Base-by-base conservation (phyloP, 1,140 invertebrate genomes). In the Heliconius melpomene region DNA sequence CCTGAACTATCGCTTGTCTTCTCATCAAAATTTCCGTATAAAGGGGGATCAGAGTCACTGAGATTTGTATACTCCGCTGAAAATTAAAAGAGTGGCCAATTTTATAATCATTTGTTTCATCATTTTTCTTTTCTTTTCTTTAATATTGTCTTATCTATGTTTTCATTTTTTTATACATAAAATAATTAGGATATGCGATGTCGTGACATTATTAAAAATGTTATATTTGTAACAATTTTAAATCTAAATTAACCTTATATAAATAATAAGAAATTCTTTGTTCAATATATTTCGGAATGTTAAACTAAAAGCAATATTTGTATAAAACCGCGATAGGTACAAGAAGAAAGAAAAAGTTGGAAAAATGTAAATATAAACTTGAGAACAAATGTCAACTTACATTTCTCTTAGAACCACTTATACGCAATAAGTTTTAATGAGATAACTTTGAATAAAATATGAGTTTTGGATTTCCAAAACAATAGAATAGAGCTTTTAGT, bases 11-110 rank as follows among this genome's bases (percentile, higher is more conserved):
- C 60, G 23, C 26, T 66, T 16, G 60, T 6, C 7, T 66, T 66
- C 60, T 66, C 60, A 7, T 90, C 88, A 7, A 80, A 79, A 66
- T 74, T 75, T 2, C 54, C 80, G 11, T 83, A 83, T 2, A 78
- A 79, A 0, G 89, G 80, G 1, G 89, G 89, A 38, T 91, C 94
- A 78, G 94, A 95, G 73, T 95, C 95, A 36, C 91, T 92, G 0
- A 95, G 73, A 72, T 91, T 93, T 72, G 95, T 95, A 80, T 94
- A 95, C 78, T 94, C 94, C 38, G 95, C 95, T 95, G 83, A n/a
- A 86, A 88, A 74, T 77, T 70, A 52, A 71, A 50, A 60, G 9
- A 3, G n/a, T 57, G 20, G 1, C 7, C 9, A 26, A 1, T 60
- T 60, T n/a, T 23, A n/a, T 13, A 23, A 26, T 60, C 0, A 26